phyloP scores from a whole-genome alignment of 2,797 vertebrate species.

The Cirrhinus molitorella region DNA sequence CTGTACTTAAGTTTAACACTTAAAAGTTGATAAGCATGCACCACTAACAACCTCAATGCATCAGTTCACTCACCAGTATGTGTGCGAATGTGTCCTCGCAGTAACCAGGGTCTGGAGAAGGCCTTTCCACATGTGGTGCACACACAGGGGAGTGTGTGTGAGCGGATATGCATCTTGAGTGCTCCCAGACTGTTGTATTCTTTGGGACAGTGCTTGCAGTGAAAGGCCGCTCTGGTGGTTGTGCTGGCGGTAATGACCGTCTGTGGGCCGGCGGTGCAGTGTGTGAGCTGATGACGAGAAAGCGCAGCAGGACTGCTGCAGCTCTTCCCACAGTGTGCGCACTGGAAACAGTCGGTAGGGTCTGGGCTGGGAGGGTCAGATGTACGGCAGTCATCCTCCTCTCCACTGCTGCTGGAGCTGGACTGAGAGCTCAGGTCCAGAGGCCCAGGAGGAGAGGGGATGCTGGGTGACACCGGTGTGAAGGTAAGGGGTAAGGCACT shows the following conservation, averaged over 20 bases:
- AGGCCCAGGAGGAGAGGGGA: slow-evolving; percentile 73
- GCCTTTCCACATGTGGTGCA: slow-evolving; percentile 96
- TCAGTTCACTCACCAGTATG: slow-evolving; percentile 87
- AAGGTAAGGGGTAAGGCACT: slow-evolving; percentile 78
- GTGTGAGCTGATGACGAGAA: slow-evolving; percentile 85
- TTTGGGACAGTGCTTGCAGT: slow-evolving; percentile 97
- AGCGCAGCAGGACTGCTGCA: slow-evolving; percentile 85
- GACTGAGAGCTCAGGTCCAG: slow-evolving; percentile 87
- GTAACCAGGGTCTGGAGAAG: slow-evolving; percentile 96
- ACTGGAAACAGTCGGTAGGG: slow-evolving; percentile 81
- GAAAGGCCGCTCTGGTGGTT: slow-evolving; percentile 82
- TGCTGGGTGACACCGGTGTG: slow-evolving; percentile 69
- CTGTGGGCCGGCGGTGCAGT: slow-evolving; percentile 57
- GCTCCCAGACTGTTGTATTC: slow-evolving; percentile 96
- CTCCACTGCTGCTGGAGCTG: slow-evolving; percentile 84
- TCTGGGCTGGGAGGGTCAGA: slow-evolving; percentile 88
- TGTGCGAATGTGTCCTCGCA: slow-evolving; percentile 95
- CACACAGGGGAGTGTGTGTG: slow-evolving; percentile 95
- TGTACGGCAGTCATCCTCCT: slow-evolving; percentile 89
- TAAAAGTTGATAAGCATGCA: background rate
- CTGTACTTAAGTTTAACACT: background rate
- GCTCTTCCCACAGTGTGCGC: slow-evolving; percentile 84
- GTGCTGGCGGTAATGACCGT: slow-evolving; percentile 37
- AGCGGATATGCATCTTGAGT: slow-evolving; percentile 98
- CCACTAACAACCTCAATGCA: too few relatives aligned